Conservation (phyloP, 2,797 vertebrate species). For the Takifugu ocellatus region DNA sequence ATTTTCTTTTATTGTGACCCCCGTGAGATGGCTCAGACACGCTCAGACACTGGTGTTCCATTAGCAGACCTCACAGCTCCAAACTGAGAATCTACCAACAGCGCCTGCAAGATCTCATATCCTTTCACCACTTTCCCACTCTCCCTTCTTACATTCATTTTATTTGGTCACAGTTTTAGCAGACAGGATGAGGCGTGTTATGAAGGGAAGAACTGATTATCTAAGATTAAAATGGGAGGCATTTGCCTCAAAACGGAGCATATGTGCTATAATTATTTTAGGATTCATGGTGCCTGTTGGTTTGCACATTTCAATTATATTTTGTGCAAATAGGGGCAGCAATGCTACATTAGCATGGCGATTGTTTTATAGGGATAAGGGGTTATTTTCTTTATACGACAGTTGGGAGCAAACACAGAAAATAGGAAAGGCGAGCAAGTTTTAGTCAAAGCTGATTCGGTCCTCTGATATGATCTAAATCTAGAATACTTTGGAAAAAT, state of each 20-base stretch:
- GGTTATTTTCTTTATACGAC: background rate
- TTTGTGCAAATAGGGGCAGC: background rate
- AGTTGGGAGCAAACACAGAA: background rate
- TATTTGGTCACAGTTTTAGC: conserved; percentile 33
- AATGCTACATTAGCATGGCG: background rate
- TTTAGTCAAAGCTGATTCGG: conserved; percentile 1
- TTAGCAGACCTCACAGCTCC: conserved; percentile 49
- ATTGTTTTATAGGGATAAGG: background rate
- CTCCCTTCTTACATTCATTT: conserved; percentile 19
- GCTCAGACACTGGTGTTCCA: conserved; percentile 46
- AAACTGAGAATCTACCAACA: conserved; percentile 56
- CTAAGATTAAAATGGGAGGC: too few species aligned
- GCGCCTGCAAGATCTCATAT: conserved; percentile 53
- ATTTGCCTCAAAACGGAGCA: background rate
- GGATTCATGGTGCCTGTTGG: background rate
- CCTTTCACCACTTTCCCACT: conserved; percentile 30
- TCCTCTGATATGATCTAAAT: background rate
- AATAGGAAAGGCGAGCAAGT: background rate
- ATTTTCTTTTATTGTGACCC: conserved; percentile 51
- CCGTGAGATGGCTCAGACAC: conserved; percentile 27
- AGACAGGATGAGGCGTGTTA: conserved; percentile 47
- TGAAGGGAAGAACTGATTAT: too few species aligned
- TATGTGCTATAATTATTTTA: background rate
- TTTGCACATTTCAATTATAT: background rate
- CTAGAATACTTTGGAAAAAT: background rate